Evolutionary conservation across 2,797 vertebrate species (phyloP), one percentile per base, ranked within the genome.

Genomic region (Iguana delicatissima): DNA sequence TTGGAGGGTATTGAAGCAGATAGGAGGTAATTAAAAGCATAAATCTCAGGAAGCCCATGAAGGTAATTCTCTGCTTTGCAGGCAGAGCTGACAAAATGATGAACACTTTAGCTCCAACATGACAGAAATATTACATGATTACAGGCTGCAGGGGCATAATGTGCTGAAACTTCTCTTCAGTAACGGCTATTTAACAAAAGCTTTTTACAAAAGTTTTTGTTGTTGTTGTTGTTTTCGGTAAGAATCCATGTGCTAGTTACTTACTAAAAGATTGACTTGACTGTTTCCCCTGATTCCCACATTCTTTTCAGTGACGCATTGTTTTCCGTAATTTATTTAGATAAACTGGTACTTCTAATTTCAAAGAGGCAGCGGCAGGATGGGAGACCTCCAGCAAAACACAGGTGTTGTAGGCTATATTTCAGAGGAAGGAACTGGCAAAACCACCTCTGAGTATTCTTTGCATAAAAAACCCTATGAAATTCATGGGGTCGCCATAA

Each of bases 21-120:
- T 96, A 96, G 94, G 80, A 96, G 93, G 95, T 97, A 97, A 98
- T 98, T 98, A 98, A 98, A 97, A 96, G 91, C 96, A 96, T 98
- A 98, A 98, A 97, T 98, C 97, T 97, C 92, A 64, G 93, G 73
- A 94, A 96, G 94, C 89, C 94, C 93, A 83, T 94, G 96, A 96
- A 97, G 95, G 95, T 96, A 97, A 96, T 97, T 97, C 95, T 96
- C 94, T 93, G 86, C 95, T 97, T 97, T 96, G 94, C 93, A 97
- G 97, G 96, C 96, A 97, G 94, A 97, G 92, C 95, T 97, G 97
- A 97, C 97, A 98, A 96, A 97, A 97, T 97, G 96, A 97, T 97
- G 92, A 94, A 97, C 96, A 94, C 85, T 96, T 97, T 96, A 96
- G 96, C 93, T 96, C 92, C 93, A 90, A 94, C 91, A 73, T 96